phyloP scores from a whole-genome alignment of 2,888 invertebrate species.

The Lingula anatina region DNA sequence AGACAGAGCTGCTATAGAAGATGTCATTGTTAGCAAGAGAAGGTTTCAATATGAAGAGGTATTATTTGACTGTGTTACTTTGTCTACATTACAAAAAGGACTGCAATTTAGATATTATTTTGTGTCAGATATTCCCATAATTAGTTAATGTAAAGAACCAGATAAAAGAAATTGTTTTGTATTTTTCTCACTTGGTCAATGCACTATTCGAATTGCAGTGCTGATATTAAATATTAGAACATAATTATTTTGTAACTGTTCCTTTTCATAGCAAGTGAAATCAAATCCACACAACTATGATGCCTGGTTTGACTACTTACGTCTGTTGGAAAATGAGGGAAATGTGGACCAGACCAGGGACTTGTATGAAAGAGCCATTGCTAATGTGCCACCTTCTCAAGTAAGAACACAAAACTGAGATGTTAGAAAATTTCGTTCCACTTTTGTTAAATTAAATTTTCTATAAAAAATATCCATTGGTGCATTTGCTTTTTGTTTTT shows the following conservation, averaged over 20 bases:
- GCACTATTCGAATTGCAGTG: too few species aligned
- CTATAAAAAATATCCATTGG: background rate
- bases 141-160: too few species aligned
- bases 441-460: background rate
- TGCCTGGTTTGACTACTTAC: constrained; percentile 98
- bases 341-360: constrained; percentile 73
- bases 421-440: background rate
- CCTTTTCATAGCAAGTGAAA: constrained; percentile 72
- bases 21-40: constrained; percentile 95
- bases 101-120: too few species aligned
- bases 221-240: too few species aligned
- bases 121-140: too few species aligned
- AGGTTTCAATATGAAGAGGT: constrained; percentile 90
- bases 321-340: constrained; percentile 78
- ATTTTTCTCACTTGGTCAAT: too few species aligned
- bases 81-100: too few species aligned
- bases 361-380: constrained; percentile 95
- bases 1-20: constrained; percentile 87
- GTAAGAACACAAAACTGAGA: constrained; percentile 48
- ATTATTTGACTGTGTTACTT: constrained; percentile 1
- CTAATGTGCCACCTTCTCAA: constrained; percentile 92
- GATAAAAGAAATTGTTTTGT: too few species aligned
- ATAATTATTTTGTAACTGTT: too few species aligned
- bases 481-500: too few species aligned
- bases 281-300: constrained; percentile 96